Evolutionary conservation across 2,113 vertebrate genomes (phyloP), one percentile per base, ranked within the genome.

Genomic region (Isurus oxyrinchus): DNA sequence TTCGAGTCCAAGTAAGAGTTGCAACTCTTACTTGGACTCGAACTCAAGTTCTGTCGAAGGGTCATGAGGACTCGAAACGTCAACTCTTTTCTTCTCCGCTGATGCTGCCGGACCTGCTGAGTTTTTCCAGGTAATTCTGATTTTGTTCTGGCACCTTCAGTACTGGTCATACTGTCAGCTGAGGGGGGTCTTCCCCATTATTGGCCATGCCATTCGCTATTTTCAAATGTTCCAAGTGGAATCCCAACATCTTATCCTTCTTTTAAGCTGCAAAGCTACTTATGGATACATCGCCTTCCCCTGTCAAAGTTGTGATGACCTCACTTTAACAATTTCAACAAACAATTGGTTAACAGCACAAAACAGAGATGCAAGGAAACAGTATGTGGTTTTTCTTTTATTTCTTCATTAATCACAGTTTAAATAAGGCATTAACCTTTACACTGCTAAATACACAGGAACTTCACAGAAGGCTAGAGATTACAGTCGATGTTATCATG

Each of bases 381-480:
- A 19, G 14, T 44, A 44, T 8, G 44, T 84, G 81, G 19, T 5
- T 35, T 76, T 76, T 27, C 1, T 84, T 84, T 84, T 84, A 84
- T 84, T 84, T 84, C 81, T 49, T 84, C 79, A 84, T 84, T 84
- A 49, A 49, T 44, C 81, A 84, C 81, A 49, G 81, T 84, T 84
- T 84, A 49, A 49, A 84, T 49, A 84, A 84, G 81, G 81, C 16
- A 84, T 84, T 84, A 84, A 49, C 81, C 81, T 84, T 84, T 84
- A 84, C 81, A 84, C 40, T 84, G 81, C 81, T 44, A 84, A 21
- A 84, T 19, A 44, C 40, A 84, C 81, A 84, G 81, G 81, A 84
- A 84, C 81, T 84, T 84, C 81, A 84, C 81, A 84, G 81, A 84
- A 84, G 81, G 81, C n/a, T 84, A 84, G 16, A 23, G 81, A 84